Evolutionary conservation across 2,797 vertebrate species (phyloP), one percentile per base, ranked within the genome.

Genomic region (Xenentodon cancila): DNA sequence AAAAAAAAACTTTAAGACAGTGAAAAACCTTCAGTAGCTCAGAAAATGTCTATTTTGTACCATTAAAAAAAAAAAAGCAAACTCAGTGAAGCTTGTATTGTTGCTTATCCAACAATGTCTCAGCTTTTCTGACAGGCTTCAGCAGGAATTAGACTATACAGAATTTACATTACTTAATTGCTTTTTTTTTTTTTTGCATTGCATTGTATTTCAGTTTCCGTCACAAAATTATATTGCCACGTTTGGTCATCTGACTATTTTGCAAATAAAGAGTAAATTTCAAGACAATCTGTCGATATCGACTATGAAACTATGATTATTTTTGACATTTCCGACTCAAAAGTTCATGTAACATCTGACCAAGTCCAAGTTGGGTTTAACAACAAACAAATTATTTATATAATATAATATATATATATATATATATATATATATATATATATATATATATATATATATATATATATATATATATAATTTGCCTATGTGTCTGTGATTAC

Each of bases 341-440:
- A 40, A 13, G 15, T 15, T 16, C 12, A 69, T 70, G 55, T 77
- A 56, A 56, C 44, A 65, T 11, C 79, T 79, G n/a, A 80, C n/a
- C n/a, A n/a, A n/a, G n/a, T n/a, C n/a, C 77, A 83, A 73, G 46
- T 48, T 46, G n/a, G 73, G 12, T 37, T 84, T 85, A 46, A 88
- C 89, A 88, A 88, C 72, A 59, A 72, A 84, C 15, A 48, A 60
- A 63, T 79, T 48, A 70, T n/a, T n/a, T n/a, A 79, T 72, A 74
- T 9, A 88, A 80, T 64, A 74, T 6, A 13, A 60, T 15, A 43
- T 22, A 32, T 54, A 30, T 15, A 5, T 30, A 30, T 30, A 8
- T 30, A 30, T 25, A 5, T 25, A 25, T 25, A 25, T 25, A 25
- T 25, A 25, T 25, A 25, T 25, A 45, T 45, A 18, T 45, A 9